Evolutionary conservation across 2,113 vertebrate species (phyloP), one percentile per base, ranked within the genome.

Genomic region (Rhineura floridana): DNA sequence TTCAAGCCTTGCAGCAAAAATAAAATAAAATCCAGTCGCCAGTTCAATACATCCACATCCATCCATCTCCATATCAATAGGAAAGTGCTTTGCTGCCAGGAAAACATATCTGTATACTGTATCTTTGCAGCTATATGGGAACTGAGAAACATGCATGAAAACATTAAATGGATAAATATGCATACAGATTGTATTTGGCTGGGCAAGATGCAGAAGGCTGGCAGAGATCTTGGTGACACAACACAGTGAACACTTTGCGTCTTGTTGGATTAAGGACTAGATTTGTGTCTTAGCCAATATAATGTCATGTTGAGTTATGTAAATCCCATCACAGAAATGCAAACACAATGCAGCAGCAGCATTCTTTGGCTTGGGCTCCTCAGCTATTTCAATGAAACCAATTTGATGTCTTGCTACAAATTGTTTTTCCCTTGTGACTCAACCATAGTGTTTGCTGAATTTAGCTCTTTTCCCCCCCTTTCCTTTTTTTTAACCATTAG

Each of bases 301-400:
- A 96, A 96, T 96, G 96, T 95, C 94, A 92, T 96, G 95, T 97
- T 96, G 96, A 96, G 96, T 97, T 97, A 97, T 97, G 96, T 92
- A 97, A 97, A 97, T 98, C 95, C 94, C 79, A 91, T 96, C 91
- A 91, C 77, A 95, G 95, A 95, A 96, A 96, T 93, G 93, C 93
- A 95, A 94, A 96, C 94, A 95, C 94, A 96, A 96, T 97, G 94
- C 94, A 96, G 92, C 94, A 95, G 93, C 87, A 94, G 91, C 89
- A 91, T 88, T 95, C 89, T 80, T 92, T 94, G 93, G 92, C 94
- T 88, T 44, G 46, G 83, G 75, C 81, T 95, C 73, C 90, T 94
- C 94, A 94, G 90, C 91, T 94, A 13, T 90, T 95, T 94, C 89
- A 90, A 88, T 93, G 90, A 94, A 95, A 95, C 90, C 83, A 94